Conservation (phyloP, 2,888 invertebrate genomes). For the Metellina segmentata region DNA sequence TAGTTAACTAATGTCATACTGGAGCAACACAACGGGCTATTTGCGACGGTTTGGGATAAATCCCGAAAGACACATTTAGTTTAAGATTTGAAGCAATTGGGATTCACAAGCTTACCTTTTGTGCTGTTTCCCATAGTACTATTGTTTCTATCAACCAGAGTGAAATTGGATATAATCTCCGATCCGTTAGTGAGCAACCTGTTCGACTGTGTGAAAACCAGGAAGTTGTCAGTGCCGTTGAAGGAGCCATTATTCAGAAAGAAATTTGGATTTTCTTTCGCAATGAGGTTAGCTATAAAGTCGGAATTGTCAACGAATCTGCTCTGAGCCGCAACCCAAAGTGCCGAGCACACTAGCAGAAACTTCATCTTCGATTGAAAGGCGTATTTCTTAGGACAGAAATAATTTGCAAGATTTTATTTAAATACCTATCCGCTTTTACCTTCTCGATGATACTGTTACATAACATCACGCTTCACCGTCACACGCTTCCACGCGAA, state of each 20-base stretch:
- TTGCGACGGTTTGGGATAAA: no score
- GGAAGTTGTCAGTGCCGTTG: background rate
- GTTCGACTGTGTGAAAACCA: background rate
- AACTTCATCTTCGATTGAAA: background rate
- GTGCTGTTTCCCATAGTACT: background rate
- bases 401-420: no score
- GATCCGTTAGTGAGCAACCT: conserved; percentile 5
- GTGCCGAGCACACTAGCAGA: background rate
- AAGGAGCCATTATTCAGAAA: background rate
- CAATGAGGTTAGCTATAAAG: background rate
- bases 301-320: conserved; percentile 1
- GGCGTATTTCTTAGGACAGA: no score
- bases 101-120: conserved; percentile 4
- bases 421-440: no score
- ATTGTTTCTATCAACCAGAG: background rate
- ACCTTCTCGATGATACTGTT: no score
- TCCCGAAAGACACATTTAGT: no score
- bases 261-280: background rate
- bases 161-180: background rate
- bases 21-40: no score
- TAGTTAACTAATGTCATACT: no score
- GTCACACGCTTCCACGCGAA: no score
- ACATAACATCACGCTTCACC: no score
- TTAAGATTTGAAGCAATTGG: no score
- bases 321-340: background rate